phyloP scores from a whole-genome alignment of 1,140 invertebrate genomes.

The Solen grandis region DNA sequence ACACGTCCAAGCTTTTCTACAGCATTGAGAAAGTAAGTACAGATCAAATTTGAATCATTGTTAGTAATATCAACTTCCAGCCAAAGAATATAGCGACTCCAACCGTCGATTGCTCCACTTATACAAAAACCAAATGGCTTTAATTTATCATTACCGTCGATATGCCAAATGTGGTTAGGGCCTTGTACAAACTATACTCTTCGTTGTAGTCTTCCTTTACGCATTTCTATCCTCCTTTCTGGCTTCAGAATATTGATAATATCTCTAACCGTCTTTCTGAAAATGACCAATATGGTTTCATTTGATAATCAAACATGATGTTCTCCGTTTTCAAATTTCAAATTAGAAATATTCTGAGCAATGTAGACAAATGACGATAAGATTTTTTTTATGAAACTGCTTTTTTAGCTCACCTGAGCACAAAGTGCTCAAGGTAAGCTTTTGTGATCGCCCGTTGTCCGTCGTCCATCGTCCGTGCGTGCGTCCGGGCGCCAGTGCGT shows the following conservation, averaged over 20 bases:
- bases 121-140: conserved; percentile 18
- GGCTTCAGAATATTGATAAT: too few species aligned
- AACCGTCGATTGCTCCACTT: not conserved
- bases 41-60: conserved; percentile 39
- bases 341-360: not conserved
- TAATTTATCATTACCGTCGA: too few species aligned
- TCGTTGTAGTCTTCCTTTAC: not conserved
- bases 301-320: not conserved
- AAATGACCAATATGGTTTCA: not conserved
- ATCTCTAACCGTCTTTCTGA: conserved; percentile 4
- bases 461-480: too few species aligned
- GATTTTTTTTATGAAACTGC: not conserved
- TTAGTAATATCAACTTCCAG: conserved; percentile 44
- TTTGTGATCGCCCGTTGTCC: too few species aligned
- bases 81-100: conserved; percentile 11
- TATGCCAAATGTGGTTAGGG: conserved; percentile 26
- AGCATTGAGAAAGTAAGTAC: conserved; percentile 22
- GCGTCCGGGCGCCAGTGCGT: too few species aligned
- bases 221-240: not conserved
- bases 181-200: not conserved
- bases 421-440: too few species aligned
- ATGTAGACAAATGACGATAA: not conserved
- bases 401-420: too few species aligned
- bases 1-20: not conserved
- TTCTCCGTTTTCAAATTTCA: too few species aligned